Conservation (phyloP, 2,113 vertebrate genomes). For the Sturnus vulgaris region DNA sequence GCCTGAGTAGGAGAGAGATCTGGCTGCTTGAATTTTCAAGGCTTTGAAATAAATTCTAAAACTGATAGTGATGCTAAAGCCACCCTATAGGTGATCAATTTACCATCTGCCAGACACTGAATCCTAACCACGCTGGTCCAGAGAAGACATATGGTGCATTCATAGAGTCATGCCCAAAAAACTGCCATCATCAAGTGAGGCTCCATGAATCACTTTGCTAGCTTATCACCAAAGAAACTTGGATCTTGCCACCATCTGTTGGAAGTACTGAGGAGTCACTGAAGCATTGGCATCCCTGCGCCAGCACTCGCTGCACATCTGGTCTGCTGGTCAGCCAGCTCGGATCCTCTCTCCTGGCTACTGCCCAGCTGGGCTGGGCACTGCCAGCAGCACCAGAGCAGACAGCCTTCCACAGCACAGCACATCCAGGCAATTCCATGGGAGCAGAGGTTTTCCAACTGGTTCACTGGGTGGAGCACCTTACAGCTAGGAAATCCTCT, state of each 20-base stretch:
- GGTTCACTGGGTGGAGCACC: background rate
- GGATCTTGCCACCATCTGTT: constrained; percentile 64
- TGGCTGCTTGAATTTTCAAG: background rate
- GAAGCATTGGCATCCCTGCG: constrained; percentile 51
- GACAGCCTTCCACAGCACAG: background rate
- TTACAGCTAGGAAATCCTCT: background rate
- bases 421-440: background rate
- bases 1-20: background rate
- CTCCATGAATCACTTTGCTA: constrained; percentile 68
- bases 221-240: constrained; percentile 66
- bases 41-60: constrained; percentile 36
- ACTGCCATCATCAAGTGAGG: constrained; percentile 58
- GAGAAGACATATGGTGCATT: constrained; percentile 65
- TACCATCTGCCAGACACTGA: constrained; percentile 59
- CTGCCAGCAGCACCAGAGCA: constrained; percentile 33
- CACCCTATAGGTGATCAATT: constrained; percentile 63
- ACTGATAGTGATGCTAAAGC: constrained; percentile 44
- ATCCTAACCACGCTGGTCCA: constrained; percentile 54
- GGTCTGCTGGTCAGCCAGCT: constrained; percentile 59
- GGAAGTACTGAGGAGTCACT: constrained; percentile 49
- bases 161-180: constrained; percentile 64
- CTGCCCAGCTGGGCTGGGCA: constrained; percentile 49
- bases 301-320: constrained; percentile 59
- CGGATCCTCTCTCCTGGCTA: constrained; percentile 42
- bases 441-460: background rate